Base-by-base conservation (phyloP, 2,797 vertebrate genomes). In the Periparus ater region DNA sequence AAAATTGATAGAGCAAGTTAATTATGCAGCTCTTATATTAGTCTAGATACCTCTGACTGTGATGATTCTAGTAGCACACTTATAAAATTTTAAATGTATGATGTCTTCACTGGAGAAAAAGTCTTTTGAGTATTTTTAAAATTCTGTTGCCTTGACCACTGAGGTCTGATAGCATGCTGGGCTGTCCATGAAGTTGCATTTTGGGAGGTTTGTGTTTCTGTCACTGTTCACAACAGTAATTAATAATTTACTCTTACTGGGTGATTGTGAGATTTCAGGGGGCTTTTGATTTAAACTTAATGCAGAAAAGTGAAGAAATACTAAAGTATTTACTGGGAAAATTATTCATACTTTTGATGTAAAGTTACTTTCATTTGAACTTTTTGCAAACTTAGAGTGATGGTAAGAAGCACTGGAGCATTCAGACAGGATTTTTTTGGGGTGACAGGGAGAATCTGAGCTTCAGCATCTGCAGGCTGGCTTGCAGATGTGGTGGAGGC, bases 11-110 rank as follows among this genome's bases (percentile, higher is more conserved):
- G 81, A 54, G 72, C 47, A 63, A 88, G 50, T 92, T 87, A 95
- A 91, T 91, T 93, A 89, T 88, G 57, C 63, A 89, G 45, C 44
- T 85, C 68, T 89, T 85, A 40, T 29, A 79, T 95, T 76, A 96
- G 68, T 90, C 45, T 45, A 71, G 17, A 38, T 89, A 66, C 50
- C 19, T 88, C 67, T 85, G 68, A 25, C 70, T 95, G 54, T 76
- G 78, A 66, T 76, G 65, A 63, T 74, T 80, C 61, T 91, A 5
- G 42, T 78, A 63, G 54, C 62, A 75, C 40, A 47, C 65, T 92
- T 77, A 65, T 2, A 71, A 80, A 90, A 38, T 26, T 76, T 94
- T 92, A 77, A 72, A 30, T 11, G 8, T 77, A 54, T 55, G 40
- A 70, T 78, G 32, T 80, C 71, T 94, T 93, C 60, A 68, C 29